Conservation (phyloP, 2,797 vertebrate species). For the Sternarchorhynchus goeldii region DNA sequence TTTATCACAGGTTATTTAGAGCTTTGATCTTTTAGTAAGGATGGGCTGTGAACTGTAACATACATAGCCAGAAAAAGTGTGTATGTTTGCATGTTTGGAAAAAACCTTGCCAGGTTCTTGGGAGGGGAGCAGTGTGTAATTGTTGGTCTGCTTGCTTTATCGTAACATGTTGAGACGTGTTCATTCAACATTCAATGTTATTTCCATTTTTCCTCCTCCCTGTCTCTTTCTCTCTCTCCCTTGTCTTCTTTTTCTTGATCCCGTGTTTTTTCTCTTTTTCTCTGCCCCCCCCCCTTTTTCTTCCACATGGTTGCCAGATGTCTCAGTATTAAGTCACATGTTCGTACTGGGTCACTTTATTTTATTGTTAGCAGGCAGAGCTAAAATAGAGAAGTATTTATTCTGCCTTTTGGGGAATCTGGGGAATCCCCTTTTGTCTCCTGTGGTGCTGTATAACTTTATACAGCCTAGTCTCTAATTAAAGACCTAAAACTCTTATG, state of each 20-base stretch:
- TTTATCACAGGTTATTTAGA: background rate
- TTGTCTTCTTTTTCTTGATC: background rate
- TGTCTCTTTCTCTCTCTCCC: constrained; percentile 15
- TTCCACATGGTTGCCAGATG: constrained; percentile 43
- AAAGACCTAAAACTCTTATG: background rate
- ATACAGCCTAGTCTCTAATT: constrained; percentile 2
- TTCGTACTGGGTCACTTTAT: constrained; percentile 31
- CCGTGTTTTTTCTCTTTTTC: constrained; percentile 19
- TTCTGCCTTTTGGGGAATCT: background rate
- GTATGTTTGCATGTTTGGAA: constrained; percentile 43
- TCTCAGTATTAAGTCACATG: constrained; percentile 33
- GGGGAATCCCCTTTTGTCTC: background rate
- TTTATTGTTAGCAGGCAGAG: constrained; percentile 28
- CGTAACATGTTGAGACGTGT: constrained; percentile 70
- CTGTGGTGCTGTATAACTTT: constrained; percentile 19
- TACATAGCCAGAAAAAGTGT: background rate
- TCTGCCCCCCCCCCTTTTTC: background rate
- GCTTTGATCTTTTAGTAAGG: constrained; percentile 8
- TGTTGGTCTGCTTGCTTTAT: constrained; percentile 66
- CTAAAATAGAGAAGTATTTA: constrained; percentile 2
- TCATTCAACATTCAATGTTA: constrained; percentile 60
- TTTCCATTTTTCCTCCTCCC: constrained; percentile 31
- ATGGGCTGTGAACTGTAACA: background rate
- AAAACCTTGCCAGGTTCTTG: constrained; percentile 51
- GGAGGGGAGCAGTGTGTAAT: constrained; percentile 42